Percentiles rank a stretch among this genome's conserved stretches.
Evolutionary conservation across 2,113 vertebrate genomes (phyloP).

Genomic region (Acrocephalus arundinaceus): DNA sequence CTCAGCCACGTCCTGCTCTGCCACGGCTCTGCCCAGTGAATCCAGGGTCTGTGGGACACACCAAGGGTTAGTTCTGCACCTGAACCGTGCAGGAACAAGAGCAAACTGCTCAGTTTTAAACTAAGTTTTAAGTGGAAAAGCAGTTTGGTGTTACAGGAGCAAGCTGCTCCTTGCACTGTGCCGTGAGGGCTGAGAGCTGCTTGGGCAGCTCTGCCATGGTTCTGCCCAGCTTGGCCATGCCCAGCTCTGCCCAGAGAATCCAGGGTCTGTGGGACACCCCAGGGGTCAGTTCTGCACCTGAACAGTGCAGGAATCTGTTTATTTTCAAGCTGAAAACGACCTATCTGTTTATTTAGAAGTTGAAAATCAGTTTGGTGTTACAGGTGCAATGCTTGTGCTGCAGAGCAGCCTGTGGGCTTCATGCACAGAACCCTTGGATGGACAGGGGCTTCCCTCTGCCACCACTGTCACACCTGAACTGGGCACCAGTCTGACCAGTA

Average conservation of each 20-base stretch:
- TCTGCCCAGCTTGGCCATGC: too few species aligned
- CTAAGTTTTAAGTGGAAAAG: neutral
- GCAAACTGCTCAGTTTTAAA: neutral
- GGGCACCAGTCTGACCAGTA: neutral
- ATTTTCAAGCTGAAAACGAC: neutral
- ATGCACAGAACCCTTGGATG: rapidly evolving
- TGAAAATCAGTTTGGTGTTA: rapidly evolving
- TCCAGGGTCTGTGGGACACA: conserved; percentile 77
- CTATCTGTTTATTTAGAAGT: rapidly evolving
- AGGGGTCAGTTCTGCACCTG: neutral
- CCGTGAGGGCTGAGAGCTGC: neutral
- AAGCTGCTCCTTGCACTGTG: neutral
- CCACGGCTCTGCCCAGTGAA: conserved; percentile 69
- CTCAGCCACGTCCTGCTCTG: neutral
- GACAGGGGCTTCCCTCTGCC: neutral
- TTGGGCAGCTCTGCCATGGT: too few species aligned
- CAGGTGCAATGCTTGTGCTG: rapidly evolving
- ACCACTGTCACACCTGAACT: neutral
- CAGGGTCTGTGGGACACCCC: neutral
- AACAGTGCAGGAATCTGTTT: rapidly evolving
- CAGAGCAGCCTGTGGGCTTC: neutral
- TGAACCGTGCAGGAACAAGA: rapidly evolving
- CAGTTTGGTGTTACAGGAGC: rapidly evolving
- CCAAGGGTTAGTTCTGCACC: rapidly evolving
- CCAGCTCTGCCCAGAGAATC: neutral